Base-by-base conservation (phyloP, 2,113 vertebrate species). In the Dolichotis patagonum region DNA sequence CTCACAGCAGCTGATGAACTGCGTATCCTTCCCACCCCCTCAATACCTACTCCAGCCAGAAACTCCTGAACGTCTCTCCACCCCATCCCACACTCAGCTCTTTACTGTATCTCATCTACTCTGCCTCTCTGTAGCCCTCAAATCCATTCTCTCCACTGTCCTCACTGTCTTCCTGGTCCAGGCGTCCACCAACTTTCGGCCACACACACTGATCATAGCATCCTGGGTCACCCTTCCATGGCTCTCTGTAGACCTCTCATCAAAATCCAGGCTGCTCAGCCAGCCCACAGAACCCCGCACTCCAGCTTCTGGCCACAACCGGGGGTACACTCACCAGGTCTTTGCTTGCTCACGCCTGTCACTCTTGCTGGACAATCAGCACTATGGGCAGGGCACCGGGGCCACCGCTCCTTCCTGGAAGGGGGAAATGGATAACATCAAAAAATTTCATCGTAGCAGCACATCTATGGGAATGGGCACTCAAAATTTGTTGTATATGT, bases 381-480 rank as follows among this genome's bases (percentile, higher is more conserved):
- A 82, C 84, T 1, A 38, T 91, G 52, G 87, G 91, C 81, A 96
- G 54, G 94, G 96, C 56, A 63, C 91, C 0, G 4, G 91, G 91
- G 97, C 96, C 96, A 94, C 94, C 12, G 19, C 94, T 96, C 96
- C 94, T 97, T 98, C 90, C 98, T 98, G 49, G 81, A 92, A 73
- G 93, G 88, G 63, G 67, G 93, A 35, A 7, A 93, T 56, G 87
- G 41, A 92, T 58, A 92, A 78, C 11, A 56, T 71, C 58, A 82
- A 88, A 85, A 92, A 93, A 85, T 38, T 73, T 82, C 46, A 88
- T 82, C 60, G 49, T 14, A 41, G 73, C 12, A 56, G 46, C 81
- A 1, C 46, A 35, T 1, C 22, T 3, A 83, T 2, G 22, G 28
- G 85, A 71, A 78, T 52, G 88, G 92, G 86, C 35, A 73, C 12